Base-by-base conservation (phyloP, 2,797 vertebrate species). In the Sebastolobus alascanus region DNA sequence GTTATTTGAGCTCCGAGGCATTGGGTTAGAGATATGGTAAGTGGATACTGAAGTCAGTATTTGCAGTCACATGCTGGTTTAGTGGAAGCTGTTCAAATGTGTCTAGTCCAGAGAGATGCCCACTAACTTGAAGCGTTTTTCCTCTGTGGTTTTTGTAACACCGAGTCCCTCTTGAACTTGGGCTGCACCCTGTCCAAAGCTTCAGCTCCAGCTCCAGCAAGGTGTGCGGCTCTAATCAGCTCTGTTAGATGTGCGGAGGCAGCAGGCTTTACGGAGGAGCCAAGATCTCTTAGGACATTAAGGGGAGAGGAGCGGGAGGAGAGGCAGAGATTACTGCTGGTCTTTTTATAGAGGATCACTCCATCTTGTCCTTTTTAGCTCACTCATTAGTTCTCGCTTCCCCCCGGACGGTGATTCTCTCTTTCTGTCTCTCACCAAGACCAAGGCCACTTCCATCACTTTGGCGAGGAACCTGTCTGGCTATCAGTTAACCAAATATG, bases 281-380 rank as follows among this genome's bases (percentile, higher is more conserved):
- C 85, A 71, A 74, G 89, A 90, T 94, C 90, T 93, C 89, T 84
- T 52, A 90, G 91, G 93, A 94, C 90, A 91, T 91, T 91, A 91
- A 90, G 76, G 77, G 66, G 66, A 84, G 87, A 85, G 82, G 78
- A 85, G 83, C 77, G 79, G 71, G 82, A 80, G 67, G 78, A 82
- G 84, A 82, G 77, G 84, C 80, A 71, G 83, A 91, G 92, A 95
- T 94, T 93, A 93, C 87, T 74, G 83, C 87, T 70, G 70, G 86
- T 91, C 93, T 93, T 94, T 94, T 93, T 92, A 90, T 94, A 94
- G 91, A 93, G 88, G 87, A 94, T 92, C 93, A 83, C 91, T 95
- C 89, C 90, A 89, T 93, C 93, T 92, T 92, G 89, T 94, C 87
- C 90, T 91, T 92, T 94, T 94, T 94, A 94, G 91, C 93, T 92